Conservation (phyloP, 2,113 vertebrate genomes). For the Calidris pygmaea region DNA sequence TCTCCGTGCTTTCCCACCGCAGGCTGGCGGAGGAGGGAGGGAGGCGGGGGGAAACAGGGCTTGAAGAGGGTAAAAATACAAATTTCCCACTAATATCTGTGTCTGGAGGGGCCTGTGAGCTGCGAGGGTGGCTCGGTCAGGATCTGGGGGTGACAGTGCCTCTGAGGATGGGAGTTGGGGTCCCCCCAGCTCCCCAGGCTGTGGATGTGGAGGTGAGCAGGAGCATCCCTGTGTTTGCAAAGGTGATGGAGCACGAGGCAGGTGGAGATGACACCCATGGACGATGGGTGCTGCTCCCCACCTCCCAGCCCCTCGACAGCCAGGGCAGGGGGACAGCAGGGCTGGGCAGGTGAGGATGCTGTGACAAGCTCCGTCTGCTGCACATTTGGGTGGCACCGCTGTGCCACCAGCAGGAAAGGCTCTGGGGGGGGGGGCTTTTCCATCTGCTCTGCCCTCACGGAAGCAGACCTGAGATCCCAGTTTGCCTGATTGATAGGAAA, state of each 20-base stretch:
- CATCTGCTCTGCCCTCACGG: neutral
- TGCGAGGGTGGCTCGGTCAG: neutral
- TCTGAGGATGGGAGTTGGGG: no score
- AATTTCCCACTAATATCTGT: neutral
- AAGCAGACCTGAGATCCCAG: neutral
- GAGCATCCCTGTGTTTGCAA: accelerated
- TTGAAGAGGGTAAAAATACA: neutral
- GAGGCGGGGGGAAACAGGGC: neutral
- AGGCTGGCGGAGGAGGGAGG: neutral
- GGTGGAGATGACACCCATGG: accelerated
- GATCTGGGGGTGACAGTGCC: neutral
- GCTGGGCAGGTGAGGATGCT: accelerated
- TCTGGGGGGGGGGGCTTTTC: neutral
- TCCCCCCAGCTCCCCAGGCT: neutral
- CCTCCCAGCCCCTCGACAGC: neutral
- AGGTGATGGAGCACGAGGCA: neutral
- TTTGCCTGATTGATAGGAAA: neutral
- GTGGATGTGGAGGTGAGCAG: neutral
- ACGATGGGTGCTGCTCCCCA: neutral
- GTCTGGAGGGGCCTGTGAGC: neutral
- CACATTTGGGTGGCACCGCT: accelerated
- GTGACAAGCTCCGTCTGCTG: neutral
- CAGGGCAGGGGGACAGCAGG: neutral
- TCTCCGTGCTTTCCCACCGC: neutral
- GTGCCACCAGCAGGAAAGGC: neutral